Base-by-base conservation (phyloP, 1,140 invertebrate species). In the Bombus balteatus region DNA sequence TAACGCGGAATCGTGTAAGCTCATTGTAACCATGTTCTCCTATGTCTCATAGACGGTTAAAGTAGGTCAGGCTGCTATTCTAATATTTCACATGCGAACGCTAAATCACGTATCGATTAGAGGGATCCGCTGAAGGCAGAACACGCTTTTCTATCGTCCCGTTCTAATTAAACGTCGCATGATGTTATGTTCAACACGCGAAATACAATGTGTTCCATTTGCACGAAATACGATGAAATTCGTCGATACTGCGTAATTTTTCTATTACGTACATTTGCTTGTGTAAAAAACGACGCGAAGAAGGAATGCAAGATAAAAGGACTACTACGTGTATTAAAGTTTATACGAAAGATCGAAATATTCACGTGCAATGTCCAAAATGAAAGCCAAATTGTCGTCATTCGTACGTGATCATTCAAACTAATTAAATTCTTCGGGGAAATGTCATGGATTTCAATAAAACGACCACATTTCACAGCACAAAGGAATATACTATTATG, bases 51-150 rank as follows among this genome's bases (percentile, higher is more conserved):
- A 32, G 25, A 47, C 77, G 37, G 25, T 43, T 34, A 9, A 66
- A 66, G 39, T 79, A 79, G 77, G 74, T 59, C 74, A 3, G 12
- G 18, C 47, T 47, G 62, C 43, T 34, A 66, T 34, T 66, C 77
- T 79, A 79, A 79, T 79, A 79, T 79, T 79, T 79, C 77, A 41
- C 77, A 25, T 66, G 77, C 62, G n/a, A 79, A 66, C 62, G 77
- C 59, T 79, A 79, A 79, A 79, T 79, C 39, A 6, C 15, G 62
- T 66, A 66, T 79, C 77, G 77, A 79, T 79, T 47, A 66, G 77
- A 41, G n/a, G 39, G 47, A 76, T 76, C 34, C 47, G 25, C 3
- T 65, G n/a, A 32, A 65, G 37, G 37, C 34, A 43, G n/a, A 66
- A 15, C 39, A 32, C 59, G 76, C n/a, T 43, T 66, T 66, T n/a